These are phyloP conservation scores for Poeciliopsis retropinna DNA, from an alignment of 2,113 vertebrate species.

Conservation along the genomic window DNA sequence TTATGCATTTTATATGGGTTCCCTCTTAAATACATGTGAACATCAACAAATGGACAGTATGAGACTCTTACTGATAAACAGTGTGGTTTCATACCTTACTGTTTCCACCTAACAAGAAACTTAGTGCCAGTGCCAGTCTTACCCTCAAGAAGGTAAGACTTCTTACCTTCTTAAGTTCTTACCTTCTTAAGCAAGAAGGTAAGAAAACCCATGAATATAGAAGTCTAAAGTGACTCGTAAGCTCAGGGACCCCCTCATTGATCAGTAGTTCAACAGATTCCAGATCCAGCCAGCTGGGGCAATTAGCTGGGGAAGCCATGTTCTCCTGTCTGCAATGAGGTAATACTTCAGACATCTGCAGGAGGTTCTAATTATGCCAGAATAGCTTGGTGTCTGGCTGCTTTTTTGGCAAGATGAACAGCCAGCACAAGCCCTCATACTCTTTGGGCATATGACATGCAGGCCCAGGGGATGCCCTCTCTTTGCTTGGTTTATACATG, in stretches of 20 bases:
- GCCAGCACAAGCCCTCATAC: conserved; percentile 65
- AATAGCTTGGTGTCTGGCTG: conserved; percentile 72
- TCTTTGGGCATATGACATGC: conserved; percentile 53
- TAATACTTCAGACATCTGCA: conserved; percentile 78
- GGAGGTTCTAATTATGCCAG: conserved; percentile 78
- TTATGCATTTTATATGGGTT: neutral
- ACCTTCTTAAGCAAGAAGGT: too few species aligned
- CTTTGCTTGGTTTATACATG: conserved; percentile 31
- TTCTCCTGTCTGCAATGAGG: conserved; percentile 69
- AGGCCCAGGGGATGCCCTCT: conserved; percentile 69
- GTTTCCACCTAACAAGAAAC: conserved; percentile 31
- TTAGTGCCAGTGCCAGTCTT: conserved; percentile 1
- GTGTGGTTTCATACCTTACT: conserved; percentile 19
- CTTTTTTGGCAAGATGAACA: conserved; percentile 59
- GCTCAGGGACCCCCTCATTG: conserved; percentile 70
- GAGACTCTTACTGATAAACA: neutral
- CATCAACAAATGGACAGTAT: neutral
- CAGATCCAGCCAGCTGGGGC: conserved; percentile 73
- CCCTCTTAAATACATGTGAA: neutral
- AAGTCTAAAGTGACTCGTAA: conserved; percentile 55
- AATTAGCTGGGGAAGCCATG: conserved; percentile 73
- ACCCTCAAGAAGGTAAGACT: too few species aligned
- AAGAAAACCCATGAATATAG: conserved; percentile 38
- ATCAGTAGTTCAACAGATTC: conserved; percentile 61
- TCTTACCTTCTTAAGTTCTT: too few species aligned